These are phyloP conservation scores for Zaprionus ghesquierei DNA, from an alignment of 1,140 invertebrate species.

Conservation along the genomic window DNA sequence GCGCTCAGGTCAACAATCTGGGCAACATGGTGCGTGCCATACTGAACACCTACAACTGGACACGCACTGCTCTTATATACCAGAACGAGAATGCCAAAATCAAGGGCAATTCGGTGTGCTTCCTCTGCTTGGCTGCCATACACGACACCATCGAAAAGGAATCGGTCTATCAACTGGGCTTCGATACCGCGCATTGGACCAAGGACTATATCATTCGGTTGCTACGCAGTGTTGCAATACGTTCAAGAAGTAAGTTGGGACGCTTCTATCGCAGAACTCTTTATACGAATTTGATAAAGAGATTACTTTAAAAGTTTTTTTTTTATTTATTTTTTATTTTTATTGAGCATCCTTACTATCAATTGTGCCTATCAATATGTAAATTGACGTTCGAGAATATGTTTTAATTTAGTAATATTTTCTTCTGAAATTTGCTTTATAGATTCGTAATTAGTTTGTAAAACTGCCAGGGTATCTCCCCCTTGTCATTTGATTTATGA, in stretches of 20 bases:
- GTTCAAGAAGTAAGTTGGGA: conserved; percentile 92
- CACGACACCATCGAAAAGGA: conserved; percentile 83
- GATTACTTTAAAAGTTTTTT: too few species aligned
- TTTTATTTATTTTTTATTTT: too few species aligned
- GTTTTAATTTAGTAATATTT: too few species aligned
- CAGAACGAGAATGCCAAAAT: conserved; percentile 85
- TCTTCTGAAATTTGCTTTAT: too few species aligned
- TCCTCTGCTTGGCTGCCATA: conserved; percentile 87
- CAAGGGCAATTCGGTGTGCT: conserved; percentile 87
- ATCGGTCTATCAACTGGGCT: conserved; percentile 84
- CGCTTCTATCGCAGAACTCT: neutral
- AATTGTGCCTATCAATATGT: too few species aligned
- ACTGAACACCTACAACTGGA: conserved; percentile 88
- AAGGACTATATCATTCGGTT: conserved; percentile 85
- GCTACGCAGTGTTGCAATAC: conserved; percentile 86
- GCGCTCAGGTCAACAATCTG: conserved; percentile 88
- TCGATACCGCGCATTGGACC: conserved; percentile 84
- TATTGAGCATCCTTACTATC: too few species aligned
- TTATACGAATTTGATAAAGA: too few species aligned
- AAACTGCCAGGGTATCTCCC: too few species aligned
- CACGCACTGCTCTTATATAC: conserved; percentile 86
- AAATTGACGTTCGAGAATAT: too few species aligned
- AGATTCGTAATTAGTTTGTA: too few species aligned
- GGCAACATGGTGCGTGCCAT: conserved; percentile 88
- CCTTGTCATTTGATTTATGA: too few species aligned